Percentiles rank a stretch among this genome's conserved stretches.
These are phyloP conservation scores for Periophthalmus magnuspinnatus DNA, from an alignment of 2,797 vertebrate genomes.

Conservation along the genomic window DNA sequence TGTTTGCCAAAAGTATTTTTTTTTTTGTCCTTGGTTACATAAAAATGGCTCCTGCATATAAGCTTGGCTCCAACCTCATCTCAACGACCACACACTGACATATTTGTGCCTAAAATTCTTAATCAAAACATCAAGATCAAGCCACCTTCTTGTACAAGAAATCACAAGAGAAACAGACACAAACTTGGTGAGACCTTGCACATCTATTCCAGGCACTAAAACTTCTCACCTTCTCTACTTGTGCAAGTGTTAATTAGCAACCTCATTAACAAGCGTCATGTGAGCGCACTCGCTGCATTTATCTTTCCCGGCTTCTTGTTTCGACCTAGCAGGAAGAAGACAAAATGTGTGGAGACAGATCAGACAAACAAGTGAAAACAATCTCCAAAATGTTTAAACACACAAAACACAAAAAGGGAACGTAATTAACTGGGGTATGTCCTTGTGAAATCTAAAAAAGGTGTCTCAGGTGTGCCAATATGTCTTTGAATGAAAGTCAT, in stretches of 20 bases:
- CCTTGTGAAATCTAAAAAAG: slow-evolving; percentile 44
- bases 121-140: slow-evolving; percentile 12
- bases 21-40: too few species aligned
- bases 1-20: too few species aligned
- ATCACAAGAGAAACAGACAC: slow-evolving; percentile 24
- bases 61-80: slow-evolving; percentile 4
- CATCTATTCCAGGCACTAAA: slow-evolving; percentile 72
- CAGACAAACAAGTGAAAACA: slow-evolving; percentile 46
- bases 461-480: slow-evolving; percentile 35
- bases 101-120: slow-evolving; percentile 29
- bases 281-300: slow-evolving; percentile 56
- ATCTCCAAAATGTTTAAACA: slow-evolving; percentile 50
- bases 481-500: slow-evolving; percentile 45
- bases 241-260: slow-evolving; percentile 78
- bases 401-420: slow-evolving; percentile 30
- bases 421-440: slow-evolving; percentile 57
- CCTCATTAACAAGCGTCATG: slow-evolving; percentile 70
- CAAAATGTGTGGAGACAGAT: slow-evolving; percentile 22
- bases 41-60: too few species aligned
- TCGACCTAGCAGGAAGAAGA: slow-evolving; percentile 28
- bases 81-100: slow-evolving; percentile 23
- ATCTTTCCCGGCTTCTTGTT: slow-evolving; percentile 53
- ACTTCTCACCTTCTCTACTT: slow-evolving; percentile 74
- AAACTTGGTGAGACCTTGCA: slow-evolving; percentile 68
- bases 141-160: slow-evolving; percentile 3